Conservation (phyloP, 2,113 vertebrate species). For the Phoxinus phoxinus region DNA sequence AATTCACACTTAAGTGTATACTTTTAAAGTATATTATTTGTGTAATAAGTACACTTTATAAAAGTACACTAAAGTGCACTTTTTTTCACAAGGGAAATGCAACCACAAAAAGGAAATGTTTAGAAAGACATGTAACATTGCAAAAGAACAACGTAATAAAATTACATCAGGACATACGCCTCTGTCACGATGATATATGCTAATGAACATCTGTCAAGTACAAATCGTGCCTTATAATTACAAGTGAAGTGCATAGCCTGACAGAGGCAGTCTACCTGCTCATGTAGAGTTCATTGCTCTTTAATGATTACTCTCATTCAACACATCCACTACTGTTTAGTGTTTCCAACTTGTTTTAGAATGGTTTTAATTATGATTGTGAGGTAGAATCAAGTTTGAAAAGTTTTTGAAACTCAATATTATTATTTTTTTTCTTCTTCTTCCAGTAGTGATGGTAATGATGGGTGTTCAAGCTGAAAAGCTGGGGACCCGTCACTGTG, state of each 20-base stretch:
- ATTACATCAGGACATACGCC: background rate
- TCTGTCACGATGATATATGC: background rate
- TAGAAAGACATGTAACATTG: background rate
- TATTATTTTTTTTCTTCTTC: background rate
- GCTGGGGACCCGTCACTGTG: background rate
- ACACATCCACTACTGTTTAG: background rate
- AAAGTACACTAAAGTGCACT: too few species aligned
- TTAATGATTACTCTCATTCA: background rate
- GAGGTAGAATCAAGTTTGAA: conserved; percentile 12
- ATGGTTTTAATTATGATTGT: conserved; percentile 22
- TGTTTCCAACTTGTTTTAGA: background rate
- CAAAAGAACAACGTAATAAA: background rate
- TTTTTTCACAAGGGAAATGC: too few species aligned
- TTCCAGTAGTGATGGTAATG: background rate
- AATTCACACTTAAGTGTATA: too few species aligned
- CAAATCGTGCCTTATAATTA: conserved; percentile 4
- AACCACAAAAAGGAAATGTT: background rate
- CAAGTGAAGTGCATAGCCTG: background rate
- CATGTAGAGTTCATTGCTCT: background rate
- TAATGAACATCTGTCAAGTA: background rate
- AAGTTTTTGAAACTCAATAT: background rate
- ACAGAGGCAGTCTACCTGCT: background rate
- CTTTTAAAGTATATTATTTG: too few species aligned
- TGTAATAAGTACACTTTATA: too few species aligned
- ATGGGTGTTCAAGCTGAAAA: background rate